phyloP scores from a whole-genome alignment of 2,797 vertebrate genomes.

The Notolabrus celidotus region DNA sequence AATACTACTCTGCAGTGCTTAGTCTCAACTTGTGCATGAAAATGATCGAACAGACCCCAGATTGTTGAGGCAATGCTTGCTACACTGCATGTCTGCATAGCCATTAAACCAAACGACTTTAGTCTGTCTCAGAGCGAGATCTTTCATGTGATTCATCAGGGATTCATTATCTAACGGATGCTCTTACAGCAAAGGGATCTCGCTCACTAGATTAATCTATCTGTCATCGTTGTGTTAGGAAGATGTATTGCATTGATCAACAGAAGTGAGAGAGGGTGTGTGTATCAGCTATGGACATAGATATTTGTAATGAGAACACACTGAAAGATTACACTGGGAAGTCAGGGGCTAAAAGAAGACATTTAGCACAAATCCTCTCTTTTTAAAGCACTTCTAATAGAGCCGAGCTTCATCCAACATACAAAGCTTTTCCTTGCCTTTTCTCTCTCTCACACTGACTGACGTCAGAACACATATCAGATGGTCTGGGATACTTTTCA shows the following conservation, averaged over 20 bases:
- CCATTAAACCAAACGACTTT: slow-evolving; percentile 62
- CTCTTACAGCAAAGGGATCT: slow-evolving; percentile 73
- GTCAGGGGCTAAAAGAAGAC: slow-evolving; percentile 16
- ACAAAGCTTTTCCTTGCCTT: slow-evolving; percentile 28
- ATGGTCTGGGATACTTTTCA: slow-evolving; percentile 49
- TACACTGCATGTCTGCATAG: slow-evolving; percentile 31
- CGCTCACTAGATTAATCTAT: slow-evolving; percentile 83
- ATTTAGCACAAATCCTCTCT: slow-evolving; percentile 13
- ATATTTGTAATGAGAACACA: slow-evolving; percentile 68
- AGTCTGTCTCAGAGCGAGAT: slow-evolving; percentile 63
- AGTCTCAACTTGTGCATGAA: slow-evolving; percentile 18
- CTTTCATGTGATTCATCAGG: slow-evolving; percentile 79
- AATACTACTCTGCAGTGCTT: too few relatives aligned
- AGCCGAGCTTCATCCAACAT: slow-evolving; percentile 21
- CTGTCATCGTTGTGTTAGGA: slow-evolving; percentile 80
- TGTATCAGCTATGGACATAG: slow-evolving; percentile 51
- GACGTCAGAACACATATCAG: slow-evolving; percentile 56
- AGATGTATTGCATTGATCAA: slow-evolving; percentile 81
- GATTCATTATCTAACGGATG: slow-evolving; percentile 82
- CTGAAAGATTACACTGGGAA: slow-evolving; percentile 35
- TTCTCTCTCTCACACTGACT: slow-evolving; percentile 33
- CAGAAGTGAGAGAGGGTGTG: slow-evolving; percentile 54
- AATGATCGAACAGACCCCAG: slow-evolving; percentile 39
- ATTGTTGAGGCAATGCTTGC: slow-evolving; percentile 36
- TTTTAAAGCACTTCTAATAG: slow-evolving; percentile 11